Conservation (phyloP, 2,888 invertebrate species). For the Periphyllus acericola region DNA sequence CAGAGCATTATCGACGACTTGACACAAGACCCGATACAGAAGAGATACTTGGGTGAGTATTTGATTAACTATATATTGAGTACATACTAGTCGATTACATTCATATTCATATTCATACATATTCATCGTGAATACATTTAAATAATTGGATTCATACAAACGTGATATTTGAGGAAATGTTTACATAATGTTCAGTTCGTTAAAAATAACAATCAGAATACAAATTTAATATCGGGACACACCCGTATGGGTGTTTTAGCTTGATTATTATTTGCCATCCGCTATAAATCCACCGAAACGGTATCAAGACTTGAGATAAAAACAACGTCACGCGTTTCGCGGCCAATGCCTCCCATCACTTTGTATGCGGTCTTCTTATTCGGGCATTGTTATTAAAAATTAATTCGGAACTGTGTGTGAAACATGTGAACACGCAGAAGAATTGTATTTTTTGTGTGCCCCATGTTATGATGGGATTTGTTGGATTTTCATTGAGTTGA, state of each 20-base stretch:
- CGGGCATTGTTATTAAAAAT: not conserved
- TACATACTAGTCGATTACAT: too few relatives aligned
- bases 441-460: not conserved
- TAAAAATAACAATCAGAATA: not conserved
- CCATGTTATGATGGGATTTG: not conserved
- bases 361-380: not conserved
- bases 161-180: not conserved
- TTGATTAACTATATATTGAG: not conserved
- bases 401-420: not conserved
- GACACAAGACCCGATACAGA: slow-evolving; percentile 31
- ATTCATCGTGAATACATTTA: not conserved
- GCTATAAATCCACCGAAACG: not conserved
- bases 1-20: slow-evolving; percentile 55
- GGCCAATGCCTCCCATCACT: not conserved
- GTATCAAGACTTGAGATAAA: not conserved
- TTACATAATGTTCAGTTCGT: not conserved
- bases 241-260: not conserved
- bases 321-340: not conserved
- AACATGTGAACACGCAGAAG: not conserved
- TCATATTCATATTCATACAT: too few relatives aligned
- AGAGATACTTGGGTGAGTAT: slow-evolving; percentile 57
- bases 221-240: not conserved
- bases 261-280: not conserved
- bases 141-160: not conserved
- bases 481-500: not conserved